Evolutionary conservation across 2,113 vertebrate species (phyloP).

Genomic region (Eonycteris spelaea): DNA sequence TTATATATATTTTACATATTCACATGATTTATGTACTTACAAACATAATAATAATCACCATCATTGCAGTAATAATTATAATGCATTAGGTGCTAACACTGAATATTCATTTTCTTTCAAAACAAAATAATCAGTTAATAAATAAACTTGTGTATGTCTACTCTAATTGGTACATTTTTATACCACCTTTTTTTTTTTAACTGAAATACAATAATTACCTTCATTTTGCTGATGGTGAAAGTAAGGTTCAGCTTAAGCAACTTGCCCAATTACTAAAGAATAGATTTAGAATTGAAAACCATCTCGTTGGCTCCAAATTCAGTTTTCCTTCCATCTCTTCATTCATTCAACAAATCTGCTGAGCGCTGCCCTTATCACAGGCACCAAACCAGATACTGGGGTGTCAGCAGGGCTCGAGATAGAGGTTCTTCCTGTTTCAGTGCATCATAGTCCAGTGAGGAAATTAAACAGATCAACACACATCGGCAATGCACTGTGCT

Average conservation of each 20-base stretch:
- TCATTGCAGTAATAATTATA: neutral
- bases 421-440: too few species aligned
- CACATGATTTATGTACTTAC: neutral
- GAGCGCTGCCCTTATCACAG: accelerated
- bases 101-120: neutral
- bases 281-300: neutral
- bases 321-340: neutral
- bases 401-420: neutral
- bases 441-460: neutral
- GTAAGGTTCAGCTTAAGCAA: neutral
- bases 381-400: neutral
- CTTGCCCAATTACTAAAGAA: neutral
- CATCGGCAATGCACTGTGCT: accelerated
- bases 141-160: neutral
- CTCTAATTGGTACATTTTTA: neutral
- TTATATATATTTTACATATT: neutral
- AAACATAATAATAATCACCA: neutral
- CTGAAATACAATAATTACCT: neutral
- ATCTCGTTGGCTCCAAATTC: neutral
- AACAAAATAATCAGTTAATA: neutral
- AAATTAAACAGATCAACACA: neutral
- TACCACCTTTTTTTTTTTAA: neutral
- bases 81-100: neutral
- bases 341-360: neutral
- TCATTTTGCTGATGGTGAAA: neutral